Evolutionary conservation across 2,113 vertebrate genomes (phyloP).

Genomic region (Tautogolabrus adspersus): DNA sequence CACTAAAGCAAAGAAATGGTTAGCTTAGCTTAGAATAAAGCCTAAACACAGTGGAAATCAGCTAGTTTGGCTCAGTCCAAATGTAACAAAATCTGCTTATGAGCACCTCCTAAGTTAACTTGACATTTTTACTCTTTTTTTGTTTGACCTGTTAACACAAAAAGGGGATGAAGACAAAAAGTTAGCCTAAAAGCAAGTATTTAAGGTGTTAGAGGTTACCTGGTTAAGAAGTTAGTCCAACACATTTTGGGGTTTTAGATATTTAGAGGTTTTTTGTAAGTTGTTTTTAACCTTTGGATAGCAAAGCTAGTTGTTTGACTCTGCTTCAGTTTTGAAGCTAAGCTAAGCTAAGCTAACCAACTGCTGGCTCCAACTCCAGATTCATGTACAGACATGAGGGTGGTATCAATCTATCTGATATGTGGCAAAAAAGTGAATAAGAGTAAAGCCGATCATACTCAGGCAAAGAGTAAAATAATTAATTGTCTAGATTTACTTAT

Average conservation of each 20-base stretch:
- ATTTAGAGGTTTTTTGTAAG: too few species aligned
- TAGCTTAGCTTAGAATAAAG: background rate
- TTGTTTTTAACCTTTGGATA: background rate
- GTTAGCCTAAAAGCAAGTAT: too few species aligned
- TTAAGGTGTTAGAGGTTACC: too few species aligned
- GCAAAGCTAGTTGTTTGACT: background rate
- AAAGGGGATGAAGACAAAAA: too few species aligned
- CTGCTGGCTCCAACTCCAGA: background rate
- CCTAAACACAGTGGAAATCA: background rate
- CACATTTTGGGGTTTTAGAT: background rate
- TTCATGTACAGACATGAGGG: background rate
- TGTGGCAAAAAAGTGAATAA: background rate
- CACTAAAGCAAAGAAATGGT: background rate
- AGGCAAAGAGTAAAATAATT: background rate
- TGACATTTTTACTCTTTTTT: too few species aligned
- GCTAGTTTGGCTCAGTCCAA: background rate
- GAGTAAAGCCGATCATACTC: background rate
- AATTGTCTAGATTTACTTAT: slow-evolving; percentile 1
- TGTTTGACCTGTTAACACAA: too few species aligned
- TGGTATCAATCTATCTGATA: background rate
- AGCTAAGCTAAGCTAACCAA: background rate
- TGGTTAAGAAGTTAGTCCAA: too few species aligned
- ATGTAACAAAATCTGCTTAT: background rate
- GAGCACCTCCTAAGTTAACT: too few species aligned
- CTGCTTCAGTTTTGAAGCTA: background rate